Evolutionary conservation across 2,888 invertebrate species (phyloP).

Genomic region (Artemia sinica): DNA sequence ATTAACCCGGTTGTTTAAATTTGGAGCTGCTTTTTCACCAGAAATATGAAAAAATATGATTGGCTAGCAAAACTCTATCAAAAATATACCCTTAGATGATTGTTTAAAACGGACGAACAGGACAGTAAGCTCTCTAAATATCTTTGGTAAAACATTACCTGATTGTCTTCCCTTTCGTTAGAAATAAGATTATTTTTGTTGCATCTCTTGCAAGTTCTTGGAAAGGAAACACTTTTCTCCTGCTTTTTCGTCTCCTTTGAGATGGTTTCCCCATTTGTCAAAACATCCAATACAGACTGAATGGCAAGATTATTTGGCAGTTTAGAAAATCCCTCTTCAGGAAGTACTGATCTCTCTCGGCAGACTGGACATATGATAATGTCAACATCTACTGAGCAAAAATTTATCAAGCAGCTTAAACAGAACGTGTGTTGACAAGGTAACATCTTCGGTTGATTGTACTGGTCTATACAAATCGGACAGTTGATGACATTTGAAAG

Average conservation of each 20-base stretch:
- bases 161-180: too few relatives aligned
- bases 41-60: too few relatives aligned
- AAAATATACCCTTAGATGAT: too few relatives aligned
- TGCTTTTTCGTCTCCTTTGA: not conserved
- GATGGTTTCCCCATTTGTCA: not conserved
- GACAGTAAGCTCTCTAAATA: too few relatives aligned
- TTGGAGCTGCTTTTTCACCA: too few relatives aligned
- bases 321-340: not conserved
- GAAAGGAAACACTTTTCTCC: constrained; percentile 3
- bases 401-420: constrained; percentile 38
- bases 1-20: too few relatives aligned
- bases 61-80: too few relatives aligned
- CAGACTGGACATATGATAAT: not conserved
- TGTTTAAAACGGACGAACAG: too few relatives aligned
- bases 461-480: constrained; percentile 1
- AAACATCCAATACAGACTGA: not conserved
- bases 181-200: too few relatives aligned
- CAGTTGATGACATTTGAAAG: not conserved
- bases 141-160: too few relatives aligned
- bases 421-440: constrained; percentile 52
- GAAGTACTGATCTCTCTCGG: not conserved
- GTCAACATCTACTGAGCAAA: not conserved
- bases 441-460: constrained; percentile 28
- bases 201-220: not conserved
- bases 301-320: constrained; percentile 13